Evolutionary conservation across 1,140 invertebrate genomes (phyloP).

Genomic region (Holcopasites calliopsidis): DNA sequence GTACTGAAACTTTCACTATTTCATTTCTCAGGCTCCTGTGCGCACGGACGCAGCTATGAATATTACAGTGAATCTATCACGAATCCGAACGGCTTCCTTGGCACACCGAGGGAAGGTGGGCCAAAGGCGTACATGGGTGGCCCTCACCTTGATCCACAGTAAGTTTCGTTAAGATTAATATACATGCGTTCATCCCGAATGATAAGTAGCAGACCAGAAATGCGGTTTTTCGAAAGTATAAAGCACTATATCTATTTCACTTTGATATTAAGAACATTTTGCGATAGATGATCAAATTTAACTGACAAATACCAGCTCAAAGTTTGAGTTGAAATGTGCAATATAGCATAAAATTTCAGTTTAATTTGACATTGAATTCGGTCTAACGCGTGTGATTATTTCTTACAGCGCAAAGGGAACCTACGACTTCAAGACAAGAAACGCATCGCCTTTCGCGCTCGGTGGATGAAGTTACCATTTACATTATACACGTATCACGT

Average conservation of each 20-base stretch:
- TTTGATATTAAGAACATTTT: too few relatives aligned
- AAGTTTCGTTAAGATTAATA: too few relatives aligned
- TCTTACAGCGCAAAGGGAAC: conserved; percentile 24
- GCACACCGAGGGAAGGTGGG: background rate
- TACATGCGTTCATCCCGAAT: too few relatives aligned
- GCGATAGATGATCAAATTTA: too few relatives aligned
- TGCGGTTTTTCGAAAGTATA: too few relatives aligned
- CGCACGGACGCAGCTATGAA: conserved; percentile 79
- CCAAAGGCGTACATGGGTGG: conserved; percentile 52
- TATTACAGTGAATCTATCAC: conserved; percentile 82
- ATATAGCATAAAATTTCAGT: too few relatives aligned
- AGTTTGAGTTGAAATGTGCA: too few relatives aligned
- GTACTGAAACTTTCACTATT: too few relatives aligned
- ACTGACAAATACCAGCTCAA: too few relatives aligned
- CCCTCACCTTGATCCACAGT: conserved; percentile 28
- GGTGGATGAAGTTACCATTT: background rate
- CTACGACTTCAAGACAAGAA: conserved; percentile 19
- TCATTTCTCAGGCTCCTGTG: conserved; percentile 76
- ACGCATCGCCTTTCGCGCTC: conserved; percentile 24
- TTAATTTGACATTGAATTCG: background rate
- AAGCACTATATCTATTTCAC: too few relatives aligned
- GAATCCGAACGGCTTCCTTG: conserved; percentile 38
- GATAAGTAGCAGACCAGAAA: too few relatives aligned
- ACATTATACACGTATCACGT: background rate
- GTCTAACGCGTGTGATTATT: background rate